These are phyloP conservation scores for Drosophila setifemur DNA, from an alignment of 1,140 invertebrate species.

Conservation along the genomic window DNA sequence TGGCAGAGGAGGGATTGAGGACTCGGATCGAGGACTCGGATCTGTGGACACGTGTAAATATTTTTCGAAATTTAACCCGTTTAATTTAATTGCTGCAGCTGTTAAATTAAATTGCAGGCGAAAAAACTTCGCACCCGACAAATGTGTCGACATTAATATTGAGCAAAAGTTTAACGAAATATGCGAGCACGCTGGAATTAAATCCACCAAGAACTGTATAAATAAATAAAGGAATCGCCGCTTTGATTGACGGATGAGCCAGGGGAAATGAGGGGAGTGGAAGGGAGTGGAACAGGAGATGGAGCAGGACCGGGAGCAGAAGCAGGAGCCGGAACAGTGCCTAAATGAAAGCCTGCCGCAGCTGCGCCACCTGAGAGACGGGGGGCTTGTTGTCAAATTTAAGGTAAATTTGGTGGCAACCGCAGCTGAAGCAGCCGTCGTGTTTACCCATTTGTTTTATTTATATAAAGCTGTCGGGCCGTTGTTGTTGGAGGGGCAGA, in stretches of 20 bases:
- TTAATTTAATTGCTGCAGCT: constrained; percentile 79
- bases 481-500: neutral
- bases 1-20: neutral
- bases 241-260: constrained; percentile 59
- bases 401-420: constrained; percentile 74
- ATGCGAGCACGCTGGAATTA: constrained; percentile 26
- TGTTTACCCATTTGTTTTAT: constrained; percentile 68
- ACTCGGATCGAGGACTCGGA: neutral
- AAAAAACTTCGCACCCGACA: constrained; percentile 58
- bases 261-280: neutral
- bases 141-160: constrained; percentile 68
- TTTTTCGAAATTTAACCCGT: constrained; percentile 63
- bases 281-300: neutral
- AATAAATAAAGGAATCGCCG: constrained; percentile 51
- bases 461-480: constrained; percentile 73
- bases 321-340: constrained; percentile 4
- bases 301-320: neutral
- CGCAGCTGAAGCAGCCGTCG: constrained; percentile 36
- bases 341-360: constrained; percentile 43
- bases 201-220: constrained; percentile 26
- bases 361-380: constrained; percentile 59
- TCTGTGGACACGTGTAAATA: constrained; percentile 63
- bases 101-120: constrained; percentile 72
- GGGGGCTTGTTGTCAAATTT: constrained; percentile 74
- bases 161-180: constrained; percentile 25